Evolutionary conservation across 2,113 vertebrate genomes (phyloP).

Genomic region (Xenotilapia leptura): DNA sequence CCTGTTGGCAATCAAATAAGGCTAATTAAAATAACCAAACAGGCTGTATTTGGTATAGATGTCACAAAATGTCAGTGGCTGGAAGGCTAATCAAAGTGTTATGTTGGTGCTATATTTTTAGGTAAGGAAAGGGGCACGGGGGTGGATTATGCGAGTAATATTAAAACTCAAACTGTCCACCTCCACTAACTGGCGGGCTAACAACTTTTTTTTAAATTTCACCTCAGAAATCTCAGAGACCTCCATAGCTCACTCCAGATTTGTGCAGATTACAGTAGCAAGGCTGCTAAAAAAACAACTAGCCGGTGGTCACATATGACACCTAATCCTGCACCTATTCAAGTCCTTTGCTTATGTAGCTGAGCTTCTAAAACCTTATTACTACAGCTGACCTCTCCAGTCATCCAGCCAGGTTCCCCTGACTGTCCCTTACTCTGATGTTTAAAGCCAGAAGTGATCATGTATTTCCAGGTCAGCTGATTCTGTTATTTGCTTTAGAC

Average conservation of each 20-base stretch:
- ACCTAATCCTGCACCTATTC: background rate
- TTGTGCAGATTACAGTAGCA: background rate
- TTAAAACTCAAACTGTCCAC: background rate
- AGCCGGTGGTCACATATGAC: background rate
- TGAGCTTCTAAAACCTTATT: background rate
- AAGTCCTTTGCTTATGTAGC: background rate
- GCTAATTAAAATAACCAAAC: background rate
- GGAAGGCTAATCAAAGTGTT: background rate
- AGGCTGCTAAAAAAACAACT: background rate
- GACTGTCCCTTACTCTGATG: background rate
- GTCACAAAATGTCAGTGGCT: background rate
- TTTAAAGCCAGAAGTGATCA: background rate
- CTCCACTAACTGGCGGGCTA: background rate
- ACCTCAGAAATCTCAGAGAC: background rate
- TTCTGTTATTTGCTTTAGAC: background rate
- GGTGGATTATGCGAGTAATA: background rate
- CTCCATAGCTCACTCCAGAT: background rate
- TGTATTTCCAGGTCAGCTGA: background rate
- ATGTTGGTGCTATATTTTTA: background rate
- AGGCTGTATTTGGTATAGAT: background rate
- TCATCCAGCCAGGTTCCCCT: background rate
- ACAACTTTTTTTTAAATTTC: background rate
- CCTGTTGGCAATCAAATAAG: background rate
- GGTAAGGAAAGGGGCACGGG: background rate
- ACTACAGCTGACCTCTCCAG: background rate